Evolutionary conservation across 30 jellyfish, hydroid and myxozoan species (phyloP).

Genomic region (Pseudorhiza aurosa): DNA sequence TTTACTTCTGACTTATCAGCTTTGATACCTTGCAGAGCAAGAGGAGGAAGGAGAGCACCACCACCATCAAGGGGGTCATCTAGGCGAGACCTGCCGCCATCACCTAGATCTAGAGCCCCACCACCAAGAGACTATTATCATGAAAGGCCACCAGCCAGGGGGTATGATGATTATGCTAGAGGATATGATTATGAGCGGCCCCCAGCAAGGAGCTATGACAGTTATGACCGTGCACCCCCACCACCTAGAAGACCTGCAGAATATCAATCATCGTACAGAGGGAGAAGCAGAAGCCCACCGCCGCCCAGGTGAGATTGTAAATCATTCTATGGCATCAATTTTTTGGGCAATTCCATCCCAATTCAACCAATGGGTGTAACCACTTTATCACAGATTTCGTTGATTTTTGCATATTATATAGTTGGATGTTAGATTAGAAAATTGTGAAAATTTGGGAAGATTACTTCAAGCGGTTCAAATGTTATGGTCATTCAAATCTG

Average conservation of each 20-base stretch:
- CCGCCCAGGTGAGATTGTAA: constrained; percentile 33
- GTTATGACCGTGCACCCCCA: constrained; percentile 67
- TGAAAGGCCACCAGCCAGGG: constrained; percentile 52
- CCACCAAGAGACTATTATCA: constrained; percentile 64
- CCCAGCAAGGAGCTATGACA: constrained; percentile 68
- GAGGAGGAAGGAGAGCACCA: constrained; percentile 75
- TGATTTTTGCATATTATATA: too few relatives aligned
- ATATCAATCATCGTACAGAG: constrained; percentile 42
- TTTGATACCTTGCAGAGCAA: constrained; percentile 25
- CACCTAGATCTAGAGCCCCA: constrained; percentile 62
- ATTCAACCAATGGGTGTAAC: too few relatives aligned
- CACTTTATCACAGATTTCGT: too few relatives aligned
- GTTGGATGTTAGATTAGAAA: too few relatives aligned
- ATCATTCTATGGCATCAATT: too few relatives aligned
- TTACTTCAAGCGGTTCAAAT: too few relatives aligned
- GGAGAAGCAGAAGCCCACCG: constrained; percentile 73
- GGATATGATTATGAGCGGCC: constrained; percentile 72
- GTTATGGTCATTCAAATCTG: too few relatives aligned
- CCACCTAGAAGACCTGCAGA: constrained; percentile 43
- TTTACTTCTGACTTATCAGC: too few relatives aligned
- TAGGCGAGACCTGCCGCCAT: constrained; percentile 50
- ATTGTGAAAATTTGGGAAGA: too few relatives aligned
- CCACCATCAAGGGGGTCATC: constrained; percentile 48
- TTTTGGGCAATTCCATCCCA: too few relatives aligned
- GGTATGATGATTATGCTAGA: constrained; percentile 54